A percentile compares a stretch with the other conserved stretches of the same genome.
These are phyloP conservation scores for Megamerina dolium DNA, from an alignment of 2,888 invertebrate species.

Conservation along the genomic window DNA sequence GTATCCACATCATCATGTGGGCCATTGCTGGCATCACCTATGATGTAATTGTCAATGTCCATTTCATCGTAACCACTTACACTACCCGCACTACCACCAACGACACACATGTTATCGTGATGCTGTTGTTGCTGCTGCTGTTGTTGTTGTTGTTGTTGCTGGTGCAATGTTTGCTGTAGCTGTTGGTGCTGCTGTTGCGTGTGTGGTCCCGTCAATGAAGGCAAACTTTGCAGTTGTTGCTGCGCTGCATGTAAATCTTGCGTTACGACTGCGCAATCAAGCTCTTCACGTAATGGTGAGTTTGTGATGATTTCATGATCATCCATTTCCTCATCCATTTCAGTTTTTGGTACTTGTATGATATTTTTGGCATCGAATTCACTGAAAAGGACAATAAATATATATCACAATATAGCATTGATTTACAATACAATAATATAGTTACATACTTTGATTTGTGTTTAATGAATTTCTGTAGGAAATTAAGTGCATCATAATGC, in stretches of 20 bases:
- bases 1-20: conserved; percentile 20
- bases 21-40: conserved; percentile 32
- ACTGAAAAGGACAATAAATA: conserved; percentile 17
- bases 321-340: conserved; percentile 30
- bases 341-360: conserved; percentile 32
- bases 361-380: conserved; percentile 30
- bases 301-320: conserved; percentile 24
- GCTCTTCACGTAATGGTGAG: conserved; percentile 20
- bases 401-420: conserved; percentile 2
- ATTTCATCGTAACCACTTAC: conserved; percentile 36
- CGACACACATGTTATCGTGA: conserved; percentile 19
- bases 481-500: conserved; percentile 41
- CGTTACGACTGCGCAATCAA: conserved; percentile 7
- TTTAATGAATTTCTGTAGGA: conserved; percentile 40
- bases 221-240: conserved; percentile 26
- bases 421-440: background rate
- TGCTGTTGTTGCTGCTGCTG: conserved; percentile 14
- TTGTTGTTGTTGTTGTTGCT: conserved; percentile 10
- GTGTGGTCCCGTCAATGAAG: conserved; percentile 30
- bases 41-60: conserved; percentile 41
- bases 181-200: conserved; percentile 14
- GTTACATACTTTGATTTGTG: conserved; percentile 35
- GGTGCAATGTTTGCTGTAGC: conserved; percentile 3
- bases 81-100: conserved; percentile 11
- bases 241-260: conserved; percentile 20